These are phyloP conservation scores for Aquatica leii DNA, from an alignment of 2,888 invertebrate species.

Conservation along the genomic window DNA sequence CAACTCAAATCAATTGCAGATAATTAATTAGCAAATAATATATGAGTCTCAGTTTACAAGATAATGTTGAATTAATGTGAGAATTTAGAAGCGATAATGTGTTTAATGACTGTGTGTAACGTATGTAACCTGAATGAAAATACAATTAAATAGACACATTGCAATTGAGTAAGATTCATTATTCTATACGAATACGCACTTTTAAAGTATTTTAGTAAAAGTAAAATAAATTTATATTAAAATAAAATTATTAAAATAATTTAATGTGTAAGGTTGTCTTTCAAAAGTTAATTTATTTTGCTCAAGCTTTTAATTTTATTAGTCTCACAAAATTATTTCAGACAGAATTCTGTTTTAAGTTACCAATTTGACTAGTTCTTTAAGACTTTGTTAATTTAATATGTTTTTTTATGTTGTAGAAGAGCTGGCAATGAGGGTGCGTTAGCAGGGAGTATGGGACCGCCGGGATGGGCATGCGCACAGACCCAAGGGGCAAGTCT, in stretches of 20 bases:
- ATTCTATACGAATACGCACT: constrained; percentile 3
- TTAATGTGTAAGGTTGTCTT: constrained; percentile 28
- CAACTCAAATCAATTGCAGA: constrained; percentile 23
- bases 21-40: constrained; percentile 35
- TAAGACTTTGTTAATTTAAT: constrained; percentile 18
- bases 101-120: constrained; percentile 24
- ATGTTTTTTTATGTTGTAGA: constrained; percentile 58
- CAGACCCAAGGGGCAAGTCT: constrained; percentile 79
- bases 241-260: constrained; percentile 25
- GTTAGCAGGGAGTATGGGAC: constrained; percentile 83
- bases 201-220: constrained; percentile 18
- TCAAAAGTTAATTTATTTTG: constrained; percentile 29
- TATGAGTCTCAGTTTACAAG: constrained; percentile 25
- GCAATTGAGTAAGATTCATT: constrained; percentile 18
- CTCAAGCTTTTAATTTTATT: constrained; percentile 32
- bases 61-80: constrained; percentile 17
- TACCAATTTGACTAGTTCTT: constrained; percentile 27
- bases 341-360: constrained; percentile 20
- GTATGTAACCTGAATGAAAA: too few species aligned
- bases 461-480: constrained; percentile 92
- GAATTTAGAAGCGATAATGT: constrained; percentile 24
- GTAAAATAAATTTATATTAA: constrained; percentile 24
- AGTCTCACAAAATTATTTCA: constrained; percentile 12
- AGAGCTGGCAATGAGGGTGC: constrained; percentile 79
- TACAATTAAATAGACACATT: too few species aligned